Conservation (phyloP, 2,888 invertebrate genomes). For the Drosophila neotestacea region DNA sequence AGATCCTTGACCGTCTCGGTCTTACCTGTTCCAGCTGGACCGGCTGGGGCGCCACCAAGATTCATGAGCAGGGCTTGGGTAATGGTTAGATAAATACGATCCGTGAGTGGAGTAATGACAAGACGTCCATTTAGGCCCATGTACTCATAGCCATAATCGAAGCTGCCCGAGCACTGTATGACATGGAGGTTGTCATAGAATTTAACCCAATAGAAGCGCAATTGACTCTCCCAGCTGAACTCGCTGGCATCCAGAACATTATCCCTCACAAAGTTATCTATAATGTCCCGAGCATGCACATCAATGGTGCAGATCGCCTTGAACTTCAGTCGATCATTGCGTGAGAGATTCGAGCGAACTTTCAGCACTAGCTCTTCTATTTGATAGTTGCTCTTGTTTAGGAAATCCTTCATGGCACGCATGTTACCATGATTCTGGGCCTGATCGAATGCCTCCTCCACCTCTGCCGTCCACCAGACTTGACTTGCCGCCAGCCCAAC, state of each 20-base stretch:
- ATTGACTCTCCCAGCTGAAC: conserved; percentile 97
- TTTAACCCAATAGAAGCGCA: conserved; percentile 96
- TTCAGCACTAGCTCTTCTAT: conserved; percentile 93
- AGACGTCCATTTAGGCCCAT: conserved; percentile 97
- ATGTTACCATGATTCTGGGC: conserved; percentile 89
- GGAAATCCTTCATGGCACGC: conserved; percentile 95
- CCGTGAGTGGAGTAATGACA: conserved; percentile 96
- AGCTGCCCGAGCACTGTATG: conserved; percentile 93
- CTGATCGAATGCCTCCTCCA: conserved; percentile 93
- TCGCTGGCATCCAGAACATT: conserved; percentile 93
- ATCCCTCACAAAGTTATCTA: conserved; percentile 92
- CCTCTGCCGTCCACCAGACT: conserved; percentile 98
- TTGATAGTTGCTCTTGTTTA: conserved; percentile 91
- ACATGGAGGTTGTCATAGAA: conserved; percentile 92
- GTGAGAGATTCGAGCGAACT: conserved; percentile 88
- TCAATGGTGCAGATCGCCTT: conserved; percentile 95
- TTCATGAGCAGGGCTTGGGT: conserved; percentile 97
- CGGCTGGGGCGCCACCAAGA: conserved; percentile 95
- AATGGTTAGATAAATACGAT: conserved; percentile 95
- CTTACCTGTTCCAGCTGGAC: conserved; percentile 88
- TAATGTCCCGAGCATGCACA: conserved; percentile 96
- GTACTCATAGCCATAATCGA: conserved; percentile 97
- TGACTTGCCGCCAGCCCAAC: conserved; percentile 93
- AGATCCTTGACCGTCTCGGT: conserved; percentile 97
- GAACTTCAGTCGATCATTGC: conserved; percentile 94